Evolutionary conservation across 2,797 vertebrate genomes (phyloP), one percentile per base, ranked within the genome.

Genomic region (Eremophila alpestris): DNA sequence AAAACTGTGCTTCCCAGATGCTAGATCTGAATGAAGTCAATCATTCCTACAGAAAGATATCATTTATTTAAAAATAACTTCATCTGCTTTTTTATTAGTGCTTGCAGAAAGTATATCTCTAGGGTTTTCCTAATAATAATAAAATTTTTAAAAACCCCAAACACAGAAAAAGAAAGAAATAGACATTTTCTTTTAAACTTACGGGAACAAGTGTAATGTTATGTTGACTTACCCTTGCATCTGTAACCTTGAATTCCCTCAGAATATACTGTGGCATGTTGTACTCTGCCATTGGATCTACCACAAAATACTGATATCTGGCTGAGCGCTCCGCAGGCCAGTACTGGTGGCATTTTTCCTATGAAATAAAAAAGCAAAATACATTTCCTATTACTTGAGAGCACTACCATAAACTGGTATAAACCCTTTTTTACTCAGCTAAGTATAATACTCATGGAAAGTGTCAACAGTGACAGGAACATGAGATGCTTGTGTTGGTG

Each of bases 181-280:
- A 67, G 20, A 56, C 7, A 43, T 54, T 77, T 71, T 67, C 16
- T 79, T 87, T 83, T 55, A 75, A 94, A 56, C 15, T 78, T 79
- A 36, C 4, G 13, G 14, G 20, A 77, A 90, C 40, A 19, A 76
- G 8, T 26, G 24, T 46, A 74, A 83, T 59, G 34, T 9, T 64
- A 19, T 64, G 29, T 38, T 69, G 87, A 96, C 98, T 99, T 98
- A 99, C 99, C 98, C 99, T 99, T 97, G 99, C 99, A 95, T 99
- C 99, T 87, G 99, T 99, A 98, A 99, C 99, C 98, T 99, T 99
- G 98, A 99, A 99, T 98, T 99, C 99, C 83, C 99, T 98, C 96
- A 99, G 98, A 96, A 99, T 99, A 92, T 99, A 99, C 95, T 99
- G 99, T 73, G 99, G 99, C 99, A 99, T 99, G 97, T 99, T 99